Evolutionary conservation across 2,888 invertebrate species (phyloP).

Genomic region (Smittia sp.): DNA sequence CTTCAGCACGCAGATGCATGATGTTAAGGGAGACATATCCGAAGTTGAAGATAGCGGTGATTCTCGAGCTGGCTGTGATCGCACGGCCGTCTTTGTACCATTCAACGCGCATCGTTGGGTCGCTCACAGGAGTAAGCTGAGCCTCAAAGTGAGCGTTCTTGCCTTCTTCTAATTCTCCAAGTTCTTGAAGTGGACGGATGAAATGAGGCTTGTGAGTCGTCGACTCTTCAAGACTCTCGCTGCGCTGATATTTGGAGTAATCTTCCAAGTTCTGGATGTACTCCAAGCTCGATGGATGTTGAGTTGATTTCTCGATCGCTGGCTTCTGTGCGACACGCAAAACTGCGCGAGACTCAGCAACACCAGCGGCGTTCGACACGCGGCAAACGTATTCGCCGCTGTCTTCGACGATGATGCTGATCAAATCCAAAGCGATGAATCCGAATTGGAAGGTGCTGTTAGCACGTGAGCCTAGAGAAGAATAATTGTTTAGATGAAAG

Average conservation of each 20-base stretch:
- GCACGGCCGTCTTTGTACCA: slow-evolving; percentile 94
- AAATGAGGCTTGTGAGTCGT: slow-evolving; percentile 80
- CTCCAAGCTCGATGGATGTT: slow-evolving; percentile 88
- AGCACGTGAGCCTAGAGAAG: slow-evolving; percentile 79
- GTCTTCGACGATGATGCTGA: slow-evolving; percentile 81
- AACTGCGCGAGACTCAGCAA: slow-evolving; percentile 79
- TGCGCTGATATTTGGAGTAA: slow-evolving; percentile 80
- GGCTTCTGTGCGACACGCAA: slow-evolving; percentile 78
- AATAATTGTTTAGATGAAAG: slow-evolving; percentile 23
- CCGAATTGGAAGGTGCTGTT: slow-evolving; percentile 96
- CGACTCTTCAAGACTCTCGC: slow-evolving; percentile 79
- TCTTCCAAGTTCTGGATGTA: slow-evolving; percentile 89
- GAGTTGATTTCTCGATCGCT: slow-evolving; percentile 81
- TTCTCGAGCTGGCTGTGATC: slow-evolving; percentile 94
- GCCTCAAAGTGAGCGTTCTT: slow-evolving; percentile 91
- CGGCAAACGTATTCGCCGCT: slow-evolving; percentile 89
- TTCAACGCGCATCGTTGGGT: slow-evolving; percentile 90
- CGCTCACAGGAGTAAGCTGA: slow-evolving; percentile 86
- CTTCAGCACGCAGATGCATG: slow-evolving; percentile 97
- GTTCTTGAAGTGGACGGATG: slow-evolving; percentile 80
- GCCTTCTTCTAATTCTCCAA: slow-evolving; percentile 85
- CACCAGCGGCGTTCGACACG: slow-evolving; percentile 81
- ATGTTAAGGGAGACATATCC: slow-evolving; percentile 98
- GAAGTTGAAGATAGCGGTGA: slow-evolving; percentile 97
- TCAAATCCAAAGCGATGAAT: slow-evolving; percentile 89